Evolutionary conservation across 2,888 invertebrate species (phyloP), one percentile per base, ranked within the genome.

Genomic region (Hirudinaria manillensis): DNA sequence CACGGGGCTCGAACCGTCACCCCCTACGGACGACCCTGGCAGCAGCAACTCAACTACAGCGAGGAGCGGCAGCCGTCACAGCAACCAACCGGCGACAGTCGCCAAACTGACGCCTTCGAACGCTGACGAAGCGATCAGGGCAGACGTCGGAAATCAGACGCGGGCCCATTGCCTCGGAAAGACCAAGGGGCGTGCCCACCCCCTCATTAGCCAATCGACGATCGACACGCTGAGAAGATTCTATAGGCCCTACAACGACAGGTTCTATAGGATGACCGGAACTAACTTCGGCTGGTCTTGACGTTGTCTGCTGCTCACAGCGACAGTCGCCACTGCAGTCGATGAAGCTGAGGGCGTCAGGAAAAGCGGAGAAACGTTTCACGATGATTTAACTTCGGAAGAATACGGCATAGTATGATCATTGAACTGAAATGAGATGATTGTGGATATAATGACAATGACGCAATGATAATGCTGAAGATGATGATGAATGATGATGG

Each of bases 151-250:
- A 16, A 61, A 10, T 10, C 24, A 24, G 24, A 29, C 29, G 6
- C 13, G 61, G 61, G 70, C 77, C 6, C 75, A 92, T 83, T 95
- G 95, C 85, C 87, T 95, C 73, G 93, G 93, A 89, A 93, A 89
- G 89, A 93, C 86, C 90, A 96, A 89, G 87, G 96, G 87, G 84
- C 90, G 84, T 89, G 92, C 87, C 89, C 93, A 95, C 87, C 93
- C 94, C 7, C 88, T 91, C 55, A 92, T 95, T 21, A 91, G 92
- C 85, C 91, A 91, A 0, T 88, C 90, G 70, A 91, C 83, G 6
- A 73, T 81, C 6, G 66, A 77, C 7, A 81, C 81, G 76, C 79
- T 84, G 2, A 79, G 81, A 65, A 76, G 79, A 19, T 84, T 83
- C 77, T 84, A 83, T 77, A 75, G 77, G 68, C 82, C 82, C 3